phyloP scores from a whole-genome alignment of 2,113 vertebrate genomes.

The Mastomys coucha region DNA sequence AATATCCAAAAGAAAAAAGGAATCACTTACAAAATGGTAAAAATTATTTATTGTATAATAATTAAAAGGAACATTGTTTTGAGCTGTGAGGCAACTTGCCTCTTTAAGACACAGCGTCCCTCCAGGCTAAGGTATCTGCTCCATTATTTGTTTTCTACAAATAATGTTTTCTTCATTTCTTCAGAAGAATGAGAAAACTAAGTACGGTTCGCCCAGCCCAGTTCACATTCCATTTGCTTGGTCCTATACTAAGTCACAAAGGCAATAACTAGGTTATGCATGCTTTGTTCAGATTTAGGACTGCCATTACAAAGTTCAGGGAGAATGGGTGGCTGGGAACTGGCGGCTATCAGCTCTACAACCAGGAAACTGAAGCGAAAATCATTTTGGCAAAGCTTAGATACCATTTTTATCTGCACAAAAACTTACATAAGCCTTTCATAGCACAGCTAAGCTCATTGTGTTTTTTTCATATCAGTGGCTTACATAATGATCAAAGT shows the following conservation, averaged over 20 bases:
- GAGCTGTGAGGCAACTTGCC: background rate
- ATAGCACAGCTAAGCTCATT: background rate
- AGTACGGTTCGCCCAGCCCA: background rate
- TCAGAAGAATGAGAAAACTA: background rate
- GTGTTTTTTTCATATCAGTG: background rate
- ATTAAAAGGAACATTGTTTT: background rate
- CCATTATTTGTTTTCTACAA: background rate
- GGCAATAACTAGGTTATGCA: background rate
- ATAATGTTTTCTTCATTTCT: too few relatives aligned
- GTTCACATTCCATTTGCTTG: background rate
- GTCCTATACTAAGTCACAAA: background rate
- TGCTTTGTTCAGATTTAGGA: background rate
- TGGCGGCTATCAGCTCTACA: background rate
- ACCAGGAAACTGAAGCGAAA: background rate
- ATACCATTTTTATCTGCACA: background rate
- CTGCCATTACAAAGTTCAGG: background rate
- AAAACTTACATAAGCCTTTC: background rate
- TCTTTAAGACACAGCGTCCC: background rate
- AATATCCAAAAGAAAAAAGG: background rate
- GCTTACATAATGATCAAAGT: background rate
- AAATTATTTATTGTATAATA: background rate
- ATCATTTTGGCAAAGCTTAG: background rate
- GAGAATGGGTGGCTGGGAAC: too few relatives aligned
- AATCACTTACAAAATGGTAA: background rate
- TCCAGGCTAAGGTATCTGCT: background rate